A percentile compares a stretch with the other conserved stretches of the same genome.
phyloP scores from a whole-genome alignment of 37 sponge, comb jelly and placozoan genomes.

The Aphrocallistes beatrix region DNA sequence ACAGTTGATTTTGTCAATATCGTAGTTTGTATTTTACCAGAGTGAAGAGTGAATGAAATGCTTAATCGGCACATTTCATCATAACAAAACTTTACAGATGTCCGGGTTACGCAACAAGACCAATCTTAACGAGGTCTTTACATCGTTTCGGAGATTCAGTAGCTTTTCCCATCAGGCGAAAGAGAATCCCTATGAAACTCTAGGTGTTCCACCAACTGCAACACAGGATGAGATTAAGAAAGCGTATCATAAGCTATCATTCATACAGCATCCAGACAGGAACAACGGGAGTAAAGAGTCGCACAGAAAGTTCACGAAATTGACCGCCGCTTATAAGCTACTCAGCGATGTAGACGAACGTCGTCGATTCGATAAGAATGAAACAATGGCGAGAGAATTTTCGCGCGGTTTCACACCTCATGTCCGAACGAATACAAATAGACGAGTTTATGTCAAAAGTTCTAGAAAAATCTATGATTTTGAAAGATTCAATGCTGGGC shows the following conservation, averaged over 20 bases:
- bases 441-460: not conserved
- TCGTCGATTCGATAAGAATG: not conserved
- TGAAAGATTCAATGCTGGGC: not conserved
- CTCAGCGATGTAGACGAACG: not conserved
- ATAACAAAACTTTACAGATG: no score
- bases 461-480: not conserved
- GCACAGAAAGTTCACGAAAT: not conserved
- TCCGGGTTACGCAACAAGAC: no score
- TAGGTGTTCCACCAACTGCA: not conserved
- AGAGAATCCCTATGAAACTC: not conserved
- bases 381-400: not conserved
- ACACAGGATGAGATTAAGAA: slow-evolving; percentile 12
- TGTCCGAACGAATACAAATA: not conserved
- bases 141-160: not conserved
- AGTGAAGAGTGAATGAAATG: no score
- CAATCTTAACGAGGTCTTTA: no score
- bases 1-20: no score
- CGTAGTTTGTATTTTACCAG: no score
- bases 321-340: not conserved
- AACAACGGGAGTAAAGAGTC: not conserved
- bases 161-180: not conserved
- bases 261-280: not conserved
- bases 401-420: not conserved
- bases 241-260: not conserved
- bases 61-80: no score